phyloP scores from a whole-genome alignment of 2,888 invertebrate genomes.

The Pollenia griseotomentosa region DNA sequence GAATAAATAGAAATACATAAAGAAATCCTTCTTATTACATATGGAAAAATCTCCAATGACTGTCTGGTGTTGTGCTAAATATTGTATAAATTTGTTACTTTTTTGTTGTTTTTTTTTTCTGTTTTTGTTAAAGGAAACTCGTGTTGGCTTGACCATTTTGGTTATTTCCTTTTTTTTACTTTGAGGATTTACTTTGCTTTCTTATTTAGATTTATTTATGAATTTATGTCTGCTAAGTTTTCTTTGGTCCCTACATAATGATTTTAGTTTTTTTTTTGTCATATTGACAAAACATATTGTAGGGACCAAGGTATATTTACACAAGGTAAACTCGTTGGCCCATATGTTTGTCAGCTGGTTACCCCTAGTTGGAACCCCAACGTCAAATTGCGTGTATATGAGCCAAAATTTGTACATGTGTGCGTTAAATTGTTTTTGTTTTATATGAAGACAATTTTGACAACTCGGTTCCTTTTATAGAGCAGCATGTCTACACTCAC shows the following conservation, averaged over 20 bases:
- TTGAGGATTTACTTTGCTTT: conserved; percentile 42
- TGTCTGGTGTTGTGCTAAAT: conserved; percentile 52
- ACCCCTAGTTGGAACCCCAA: no score
- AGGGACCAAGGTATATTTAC: no score
- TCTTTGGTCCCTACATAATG: neutral
- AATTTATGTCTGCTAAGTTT: conserved; percentile 51
- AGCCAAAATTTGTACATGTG: no score
- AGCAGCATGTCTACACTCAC: no score
- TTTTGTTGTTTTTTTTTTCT: conserved; percentile 27
- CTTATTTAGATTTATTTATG: neutral
- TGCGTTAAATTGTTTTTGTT: no score
- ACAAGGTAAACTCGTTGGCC: no score
- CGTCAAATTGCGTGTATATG: no score
- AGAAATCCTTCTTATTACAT: conserved; percentile 41
- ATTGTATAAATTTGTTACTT: conserved; percentile 43
- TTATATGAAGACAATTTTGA: no score
- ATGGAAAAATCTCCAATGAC: conserved; percentile 50
- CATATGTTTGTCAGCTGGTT: no score
- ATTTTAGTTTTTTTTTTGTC: neutral
- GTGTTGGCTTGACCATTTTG: conserved; percentile 45
- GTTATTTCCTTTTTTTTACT: conserved; percentile 24
- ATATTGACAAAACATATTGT: conserved; percentile 17
- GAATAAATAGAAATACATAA: neutral
- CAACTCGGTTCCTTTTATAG: no score
- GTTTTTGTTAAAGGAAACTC: conserved; percentile 20